A percentile compares a stretch with the other conserved stretches of the same genome.
These are phyloP conservation scores for Nomia melanderi DNA, from an alignment of 1,140 invertebrate species.

Conservation along the genomic window DNA sequence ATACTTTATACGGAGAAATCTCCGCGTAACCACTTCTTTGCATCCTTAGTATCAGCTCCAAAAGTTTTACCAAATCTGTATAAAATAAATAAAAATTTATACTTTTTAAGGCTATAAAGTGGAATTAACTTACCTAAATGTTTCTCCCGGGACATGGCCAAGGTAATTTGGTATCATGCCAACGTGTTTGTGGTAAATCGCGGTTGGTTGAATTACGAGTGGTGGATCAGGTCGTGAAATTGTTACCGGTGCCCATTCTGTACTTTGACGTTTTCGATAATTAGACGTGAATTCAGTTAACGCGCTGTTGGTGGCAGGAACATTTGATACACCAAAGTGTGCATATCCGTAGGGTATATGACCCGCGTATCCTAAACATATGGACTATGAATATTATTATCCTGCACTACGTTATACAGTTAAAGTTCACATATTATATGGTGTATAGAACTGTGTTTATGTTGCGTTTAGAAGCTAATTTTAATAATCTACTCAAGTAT, in stretches of 20 bases:
- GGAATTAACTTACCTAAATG: slow-evolving; percentile 81
- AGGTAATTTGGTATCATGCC: slow-evolving; percentile 88
- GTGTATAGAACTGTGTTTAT: too few species aligned
- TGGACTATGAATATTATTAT: not conserved
- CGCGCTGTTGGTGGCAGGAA: slow-evolving; percentile 84
- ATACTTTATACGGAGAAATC: slow-evolving; percentile 56
- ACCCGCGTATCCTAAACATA: slow-evolving; percentile 83
- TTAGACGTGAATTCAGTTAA: slow-evolving; percentile 87
- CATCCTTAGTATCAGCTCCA: slow-evolving; percentile 86
- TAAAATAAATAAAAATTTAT: slow-evolving; percentile 23
- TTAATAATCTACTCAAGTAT: too few species aligned
- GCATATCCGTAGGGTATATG: slow-evolving; percentile 85
- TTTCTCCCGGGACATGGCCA: slow-evolving; percentile 86
- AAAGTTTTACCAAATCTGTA: slow-evolving; percentile 86
- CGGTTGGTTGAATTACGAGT: slow-evolving; percentile 77
- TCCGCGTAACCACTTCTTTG: slow-evolving; percentile 84
- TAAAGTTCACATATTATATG: too few species aligned
- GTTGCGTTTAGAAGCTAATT: too few species aligned
- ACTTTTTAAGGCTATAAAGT: not conserved
- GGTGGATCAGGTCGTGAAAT: slow-evolving; percentile 80
- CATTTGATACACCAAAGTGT: slow-evolving; percentile 84
- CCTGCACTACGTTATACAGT: too few species aligned
- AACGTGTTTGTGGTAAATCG: slow-evolving; percentile 86
- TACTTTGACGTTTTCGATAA: slow-evolving; percentile 84
- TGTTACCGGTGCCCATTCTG: slow-evolving; percentile 86